These are phyloP conservation scores for Liolophura sinensis DNA, from an alignment of 1,140 invertebrate genomes.

Conservation along the genomic window DNA sequence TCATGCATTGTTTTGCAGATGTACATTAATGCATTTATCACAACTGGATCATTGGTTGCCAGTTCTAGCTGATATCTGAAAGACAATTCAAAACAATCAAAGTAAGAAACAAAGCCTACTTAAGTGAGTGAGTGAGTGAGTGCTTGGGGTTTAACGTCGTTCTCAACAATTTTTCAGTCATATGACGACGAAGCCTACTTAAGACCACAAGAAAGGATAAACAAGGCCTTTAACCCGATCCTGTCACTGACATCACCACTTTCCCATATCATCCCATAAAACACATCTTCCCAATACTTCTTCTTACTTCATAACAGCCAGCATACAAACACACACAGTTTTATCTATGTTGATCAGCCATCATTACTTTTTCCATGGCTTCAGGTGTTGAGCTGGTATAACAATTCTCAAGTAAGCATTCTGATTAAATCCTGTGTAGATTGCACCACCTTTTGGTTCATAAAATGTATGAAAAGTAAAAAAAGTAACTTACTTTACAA, in stretches of 20 bases:
- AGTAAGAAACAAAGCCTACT: background rate
- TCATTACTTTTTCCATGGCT: background rate
- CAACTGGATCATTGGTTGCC: slow-evolving; percentile 76
- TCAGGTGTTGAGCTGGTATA: background rate
- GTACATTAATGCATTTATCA: slow-evolving; percentile 84
- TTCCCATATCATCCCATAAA: too few relatives aligned
- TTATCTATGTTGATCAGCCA: too few relatives aligned
- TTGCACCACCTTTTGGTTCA: background rate
- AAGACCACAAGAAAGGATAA: background rate
- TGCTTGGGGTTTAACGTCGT: too few relatives aligned
- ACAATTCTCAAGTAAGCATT: background rate
- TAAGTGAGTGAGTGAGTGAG: too few relatives aligned
- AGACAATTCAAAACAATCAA: slow-evolving; percentile 7
- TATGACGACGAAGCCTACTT: too few relatives aligned
- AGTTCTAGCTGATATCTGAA: slow-evolving; percentile 62
- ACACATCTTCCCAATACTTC: too few relatives aligned
- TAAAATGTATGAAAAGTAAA: background rate
- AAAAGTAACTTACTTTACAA: slow-evolving; percentile 59
- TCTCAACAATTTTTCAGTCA: too few relatives aligned
- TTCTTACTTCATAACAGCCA: too few relatives aligned
- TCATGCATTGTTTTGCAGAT: slow-evolving; percentile 88
- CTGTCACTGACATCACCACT: too few relatives aligned
- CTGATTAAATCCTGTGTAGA: background rate
- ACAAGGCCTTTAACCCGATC: too few relatives aligned
- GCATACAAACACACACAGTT: too few relatives aligned